A percentile compares a stretch with the other conserved stretches of the same genome.
phyloP scores from a whole-genome alignment of 2,113 vertebrate species.

The Pionites leucogaster region DNA sequence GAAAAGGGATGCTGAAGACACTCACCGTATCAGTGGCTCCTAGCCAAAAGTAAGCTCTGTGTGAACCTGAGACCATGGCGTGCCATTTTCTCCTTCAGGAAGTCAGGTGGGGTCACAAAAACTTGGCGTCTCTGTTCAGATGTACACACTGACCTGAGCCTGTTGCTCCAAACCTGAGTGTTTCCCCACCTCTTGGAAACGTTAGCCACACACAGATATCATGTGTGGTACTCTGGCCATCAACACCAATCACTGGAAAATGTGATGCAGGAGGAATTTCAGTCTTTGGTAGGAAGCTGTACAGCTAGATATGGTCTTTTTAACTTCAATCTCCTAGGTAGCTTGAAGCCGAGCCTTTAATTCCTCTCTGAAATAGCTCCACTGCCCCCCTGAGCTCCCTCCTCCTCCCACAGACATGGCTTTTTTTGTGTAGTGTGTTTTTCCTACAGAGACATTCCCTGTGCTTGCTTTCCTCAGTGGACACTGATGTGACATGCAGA shows the following conservation, averaged over 20 bases:
- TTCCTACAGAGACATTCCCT: constrained; percentile 21
- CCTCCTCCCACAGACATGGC: not conserved
- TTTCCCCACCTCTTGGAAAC: not conserved
- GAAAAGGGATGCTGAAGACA: not conserved
- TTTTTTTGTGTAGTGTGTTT: not conserved
- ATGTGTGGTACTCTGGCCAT: not conserved
- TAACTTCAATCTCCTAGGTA: not conserved
- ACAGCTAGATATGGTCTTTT: not conserved
- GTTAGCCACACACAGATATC: not conserved
- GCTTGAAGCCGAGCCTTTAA: not conserved
- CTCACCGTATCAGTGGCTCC: not conserved
- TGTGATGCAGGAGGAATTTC: not conserved
- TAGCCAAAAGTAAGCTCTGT: not conserved
- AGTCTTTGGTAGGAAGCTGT: not conserved
- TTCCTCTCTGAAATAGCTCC: not conserved
- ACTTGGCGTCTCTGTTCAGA: not conserved
- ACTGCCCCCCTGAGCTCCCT: not conserved
- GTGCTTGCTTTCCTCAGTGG: constrained; percentile 41
- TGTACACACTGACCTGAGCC: not conserved
- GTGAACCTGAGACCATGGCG: not conserved
- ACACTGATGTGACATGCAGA: constrained; percentile 64
- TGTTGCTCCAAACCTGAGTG: not conserved
- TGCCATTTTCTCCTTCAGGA: not conserved
- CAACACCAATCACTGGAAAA: not conserved
- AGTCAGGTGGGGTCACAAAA: not conserved